phyloP scores from a whole-genome alignment of 2,113 vertebrate species.

The Dromas ardeola region DNA sequence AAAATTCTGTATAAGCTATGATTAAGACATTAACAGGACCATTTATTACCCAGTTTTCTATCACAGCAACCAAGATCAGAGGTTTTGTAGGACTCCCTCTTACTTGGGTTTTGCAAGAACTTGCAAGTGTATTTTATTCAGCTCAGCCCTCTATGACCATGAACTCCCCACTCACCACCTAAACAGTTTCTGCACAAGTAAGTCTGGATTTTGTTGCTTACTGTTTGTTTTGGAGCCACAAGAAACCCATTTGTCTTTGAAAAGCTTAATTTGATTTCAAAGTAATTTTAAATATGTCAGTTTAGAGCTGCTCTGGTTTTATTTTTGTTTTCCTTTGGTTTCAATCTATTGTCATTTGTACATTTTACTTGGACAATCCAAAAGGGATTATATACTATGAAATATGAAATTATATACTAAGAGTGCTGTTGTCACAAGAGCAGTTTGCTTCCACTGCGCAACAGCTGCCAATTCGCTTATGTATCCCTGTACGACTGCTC shows the following conservation, averaged over 20 bases:
- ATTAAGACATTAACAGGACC: neutral
- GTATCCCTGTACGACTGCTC: neutral
- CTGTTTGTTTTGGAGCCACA: neutral
- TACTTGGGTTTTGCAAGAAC: neutral
- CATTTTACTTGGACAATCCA: neutral
- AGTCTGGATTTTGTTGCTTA: neutral
- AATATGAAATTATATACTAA: neutral
- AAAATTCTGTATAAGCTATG: neutral
- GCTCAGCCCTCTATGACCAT: neutral
- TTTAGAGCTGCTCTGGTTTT: neutral
- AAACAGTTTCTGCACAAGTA: neutral
- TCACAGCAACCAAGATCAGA: neutral
- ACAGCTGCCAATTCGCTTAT: neutral
- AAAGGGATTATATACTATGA: neutral
- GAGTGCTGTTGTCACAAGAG: neutral
- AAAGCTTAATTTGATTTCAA: neutral
- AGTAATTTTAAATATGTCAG: neutral
- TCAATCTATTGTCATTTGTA: neutral
- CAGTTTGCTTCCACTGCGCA: neutral
- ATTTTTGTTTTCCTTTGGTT: neutral
- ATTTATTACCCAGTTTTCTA: constrained; percentile 16
- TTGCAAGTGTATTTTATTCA: neutral
- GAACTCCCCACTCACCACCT: neutral
- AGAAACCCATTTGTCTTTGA: neutral
- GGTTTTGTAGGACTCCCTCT: neutral